Conservation (phyloP, 2,113 vertebrate genomes). For the Guaruba guarouba region DNA sequence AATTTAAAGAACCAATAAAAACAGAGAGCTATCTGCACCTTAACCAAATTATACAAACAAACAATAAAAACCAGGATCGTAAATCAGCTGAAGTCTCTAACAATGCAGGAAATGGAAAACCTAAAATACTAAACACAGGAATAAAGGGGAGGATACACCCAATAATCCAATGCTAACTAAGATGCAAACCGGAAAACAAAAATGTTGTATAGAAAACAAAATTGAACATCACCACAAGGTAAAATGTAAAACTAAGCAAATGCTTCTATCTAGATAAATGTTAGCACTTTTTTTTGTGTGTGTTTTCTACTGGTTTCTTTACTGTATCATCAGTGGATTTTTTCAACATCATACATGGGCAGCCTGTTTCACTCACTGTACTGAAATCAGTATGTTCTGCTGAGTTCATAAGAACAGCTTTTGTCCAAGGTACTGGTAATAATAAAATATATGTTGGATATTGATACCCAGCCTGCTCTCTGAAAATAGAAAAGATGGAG, state of each 20-base stretch:
- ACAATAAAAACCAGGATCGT: slow-evolving; percentile 59
- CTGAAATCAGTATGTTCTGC: not conserved
- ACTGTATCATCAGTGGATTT: not conserved
- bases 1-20: slow-evolving; percentile 75
- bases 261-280: not conserved
- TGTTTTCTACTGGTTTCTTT: not conserved
- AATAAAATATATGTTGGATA: not conserved
- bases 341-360: not conserved
- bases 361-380: not conserved
- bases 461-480: not conserved
- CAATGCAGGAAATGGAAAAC: slow-evolving; percentile 18
- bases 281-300: not conserved
- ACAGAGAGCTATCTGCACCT: slow-evolving; percentile 67
- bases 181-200: not conserved
- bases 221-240: not conserved
- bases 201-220: not conserved
- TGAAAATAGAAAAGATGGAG: not conserved
- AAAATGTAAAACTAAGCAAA: not conserved
- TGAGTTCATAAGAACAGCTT: not conserved
- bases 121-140: not conserved
- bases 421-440: not conserved
- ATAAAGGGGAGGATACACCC: not conserved
- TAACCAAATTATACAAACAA: slow-evolving; percentile 65
- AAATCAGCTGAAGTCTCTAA: slow-evolving; percentile 61
- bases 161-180: not conserved